Evolutionary conservation across 2,888 invertebrate genomes (phyloP), one percentile per base, ranked within the genome.

Genomic region (Furcula furcula): DNA sequence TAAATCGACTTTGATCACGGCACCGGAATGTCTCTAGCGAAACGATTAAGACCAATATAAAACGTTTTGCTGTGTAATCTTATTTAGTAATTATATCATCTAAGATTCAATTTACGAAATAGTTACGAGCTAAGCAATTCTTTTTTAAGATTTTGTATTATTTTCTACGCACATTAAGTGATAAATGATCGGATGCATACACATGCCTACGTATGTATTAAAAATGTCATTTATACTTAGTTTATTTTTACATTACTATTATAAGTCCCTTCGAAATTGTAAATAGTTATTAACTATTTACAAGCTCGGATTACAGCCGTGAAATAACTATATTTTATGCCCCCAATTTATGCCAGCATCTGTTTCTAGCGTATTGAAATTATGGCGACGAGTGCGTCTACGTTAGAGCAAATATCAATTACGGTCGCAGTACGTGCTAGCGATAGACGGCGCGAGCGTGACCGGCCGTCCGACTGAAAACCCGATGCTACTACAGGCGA

Each of bases 1-100:
- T 85, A 85, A 85, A 83, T 72, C 75, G 65, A 68, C 82, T 84
- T 84, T 83, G 85, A 84, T 82, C 83, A 76, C 69, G 69, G 68
- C 54, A 66, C 69, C 58, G 78, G 81, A 83, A 83, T 81, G 77
- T 82, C 81, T 74, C 76, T 72, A 69, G 69, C 72, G 58, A 76
- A 79, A 74, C 77, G 77, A 78, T 82, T 75, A 76, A 81, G n/a
- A 74, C 68, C 75, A 61, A 71, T 76, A 72, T 75, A 72, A 76
- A 71, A 71, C 66, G 65, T 68, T n/a, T 68, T 66, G 66, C 69
- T 62, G 51, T 65, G 64, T 69, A 68, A 69, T 71, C 65, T 66
- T 69, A 68, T 55, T 56, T 57, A 52, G 55, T 65, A 57, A 61
- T 47, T 47, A 63, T 47, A 43, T 53, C 43, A 53, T 47, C 55